Evolutionary conservation across 2,888 invertebrate species (phyloP).

Genomic region (Lobophora halterata): DNA sequence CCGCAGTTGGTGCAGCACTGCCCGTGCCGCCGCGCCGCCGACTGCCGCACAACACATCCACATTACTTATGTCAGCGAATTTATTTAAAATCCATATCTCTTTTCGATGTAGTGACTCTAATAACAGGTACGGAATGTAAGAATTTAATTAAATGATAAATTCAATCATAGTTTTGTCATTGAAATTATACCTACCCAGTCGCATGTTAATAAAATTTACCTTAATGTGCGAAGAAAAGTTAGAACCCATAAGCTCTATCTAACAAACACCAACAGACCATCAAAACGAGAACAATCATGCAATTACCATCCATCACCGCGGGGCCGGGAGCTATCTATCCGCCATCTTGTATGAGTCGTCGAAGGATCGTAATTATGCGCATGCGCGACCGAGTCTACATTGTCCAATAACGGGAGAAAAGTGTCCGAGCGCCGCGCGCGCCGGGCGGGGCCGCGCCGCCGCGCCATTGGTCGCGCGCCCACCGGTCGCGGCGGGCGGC

Average conservation of each 20-base stretch:
- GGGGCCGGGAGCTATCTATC: constrained; percentile 30
- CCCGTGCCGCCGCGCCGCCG: constrained; percentile 92
- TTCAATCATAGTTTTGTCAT: too few species aligned
- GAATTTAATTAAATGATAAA: too few species aligned
- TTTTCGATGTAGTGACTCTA: too few species aligned
- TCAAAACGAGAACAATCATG: constrained; percentile 25
- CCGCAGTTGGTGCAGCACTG: constrained; percentile 98
- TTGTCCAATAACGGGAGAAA: constrained; percentile 36
- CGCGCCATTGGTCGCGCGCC: constrained; percentile 36
- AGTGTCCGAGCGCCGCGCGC: constrained; percentile 35
- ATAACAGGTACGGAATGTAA: too few species aligned
- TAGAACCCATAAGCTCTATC: constrained; percentile 6
- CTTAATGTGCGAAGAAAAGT: constrained; percentile 7
- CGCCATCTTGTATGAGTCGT: constrained; percentile 45
- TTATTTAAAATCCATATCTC: too few species aligned
- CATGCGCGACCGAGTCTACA: constrained; percentile 26
- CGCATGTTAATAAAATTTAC: constrained; percentile 4
- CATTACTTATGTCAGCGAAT: too few species aligned
- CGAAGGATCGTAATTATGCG: constrained; percentile 26
- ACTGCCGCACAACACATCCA: too few species aligned
- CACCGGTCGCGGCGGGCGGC: constrained; percentile 14
- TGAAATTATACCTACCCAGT: too few species aligned
- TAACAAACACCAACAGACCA: constrained; percentile 7
- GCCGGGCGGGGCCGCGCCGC: constrained; percentile 34
- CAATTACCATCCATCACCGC: constrained; percentile 43